These are phyloP conservation scores for Podabrus alpinus DNA, from an alignment of 2,888 invertebrate genomes.

Conservation along the genomic window DNA sequence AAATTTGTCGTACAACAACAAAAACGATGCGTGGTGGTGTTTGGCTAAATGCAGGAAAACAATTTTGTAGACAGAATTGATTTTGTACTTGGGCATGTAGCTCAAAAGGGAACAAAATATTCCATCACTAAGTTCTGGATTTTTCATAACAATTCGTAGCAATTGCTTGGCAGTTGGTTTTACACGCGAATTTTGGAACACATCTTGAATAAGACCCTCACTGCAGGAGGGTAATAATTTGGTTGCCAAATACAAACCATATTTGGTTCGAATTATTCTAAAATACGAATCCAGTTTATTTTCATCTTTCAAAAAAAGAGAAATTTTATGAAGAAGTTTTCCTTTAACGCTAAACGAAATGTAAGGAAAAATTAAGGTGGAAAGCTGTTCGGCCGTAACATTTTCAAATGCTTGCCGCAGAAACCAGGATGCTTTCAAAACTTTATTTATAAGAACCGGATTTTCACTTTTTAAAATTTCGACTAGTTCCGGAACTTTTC, in stretches of 20 bases:
- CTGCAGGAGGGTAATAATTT: constrained; percentile 17
- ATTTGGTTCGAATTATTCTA: constrained; percentile 6
- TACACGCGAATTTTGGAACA: not conserved
- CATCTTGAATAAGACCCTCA: not conserved
- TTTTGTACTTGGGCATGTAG: not conserved
- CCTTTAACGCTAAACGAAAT: constrained; percentile 14
- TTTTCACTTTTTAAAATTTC: constrained; percentile 29
- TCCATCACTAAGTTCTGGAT: not conserved
- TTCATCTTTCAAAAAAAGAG: constrained; percentile 3
- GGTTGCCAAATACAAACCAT: constrained; percentile 12
- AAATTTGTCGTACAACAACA: not conserved
- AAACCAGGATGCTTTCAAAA: constrained; percentile 22
- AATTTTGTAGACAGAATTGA: not conserved
- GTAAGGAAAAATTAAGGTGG: constrained; percentile 4
- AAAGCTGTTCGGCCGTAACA: constrained; percentile 7
- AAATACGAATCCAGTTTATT: constrained; percentile 11
- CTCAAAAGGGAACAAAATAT: not conserved
- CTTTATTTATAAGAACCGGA: constrained; percentile 16
- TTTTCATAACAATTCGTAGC: constrained; percentile 6
- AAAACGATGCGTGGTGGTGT: constrained; percentile 1
- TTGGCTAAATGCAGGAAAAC: not conserved
- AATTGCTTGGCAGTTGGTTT: constrained; percentile 4
- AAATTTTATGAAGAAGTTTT: constrained; percentile 16
- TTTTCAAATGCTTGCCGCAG: not conserved
- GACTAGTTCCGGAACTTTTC: constrained; percentile 15